phyloP scores from a whole-genome alignment of 2,113 vertebrate species.

The Pipa parva region DNA sequence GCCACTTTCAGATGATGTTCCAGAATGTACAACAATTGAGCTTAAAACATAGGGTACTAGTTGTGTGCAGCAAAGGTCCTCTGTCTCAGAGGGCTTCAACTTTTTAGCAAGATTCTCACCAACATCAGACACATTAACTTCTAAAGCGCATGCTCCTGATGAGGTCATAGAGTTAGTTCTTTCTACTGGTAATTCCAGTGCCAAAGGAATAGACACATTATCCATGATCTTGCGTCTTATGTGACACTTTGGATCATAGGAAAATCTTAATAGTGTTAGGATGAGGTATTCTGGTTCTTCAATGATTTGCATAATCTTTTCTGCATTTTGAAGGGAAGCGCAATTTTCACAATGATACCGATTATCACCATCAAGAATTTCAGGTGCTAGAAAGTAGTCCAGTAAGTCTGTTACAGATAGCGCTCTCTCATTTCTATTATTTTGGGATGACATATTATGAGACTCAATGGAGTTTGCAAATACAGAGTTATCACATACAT shows the following conservation, averaged over 20 bases:
- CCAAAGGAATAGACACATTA: constrained; percentile 83
- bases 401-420: constrained; percentile 87
- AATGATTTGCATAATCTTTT: constrained; percentile 87
- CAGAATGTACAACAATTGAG: constrained; percentile 96
- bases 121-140: constrained; percentile 75
- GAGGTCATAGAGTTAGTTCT: constrained; percentile 54
- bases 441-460: constrained; percentile 49
- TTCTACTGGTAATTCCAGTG: constrained; percentile 80
- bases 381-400: constrained; percentile 92
- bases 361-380: constrained; percentile 92
- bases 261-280: constrained; percentile 92
- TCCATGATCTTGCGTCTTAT: constrained; percentile 93
- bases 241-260: constrained; percentile 90
- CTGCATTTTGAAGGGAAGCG: constrained; percentile 86
- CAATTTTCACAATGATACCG: constrained; percentile 95
- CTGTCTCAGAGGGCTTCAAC: constrained; percentile 82
- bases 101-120: constrained; percentile 93
- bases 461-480: not conserved
- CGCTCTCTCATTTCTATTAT: constrained; percentile 56
- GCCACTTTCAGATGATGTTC: constrained; percentile 94
- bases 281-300: constrained; percentile 95
- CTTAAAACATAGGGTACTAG: constrained; percentile 79
- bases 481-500: constrained; percentile 41
- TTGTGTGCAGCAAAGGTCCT: constrained; percentile 65
- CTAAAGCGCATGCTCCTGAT: constrained; percentile 59